Conservation (phyloP, 2,888 invertebrate species). For the Eupithecia inturbata region DNA sequence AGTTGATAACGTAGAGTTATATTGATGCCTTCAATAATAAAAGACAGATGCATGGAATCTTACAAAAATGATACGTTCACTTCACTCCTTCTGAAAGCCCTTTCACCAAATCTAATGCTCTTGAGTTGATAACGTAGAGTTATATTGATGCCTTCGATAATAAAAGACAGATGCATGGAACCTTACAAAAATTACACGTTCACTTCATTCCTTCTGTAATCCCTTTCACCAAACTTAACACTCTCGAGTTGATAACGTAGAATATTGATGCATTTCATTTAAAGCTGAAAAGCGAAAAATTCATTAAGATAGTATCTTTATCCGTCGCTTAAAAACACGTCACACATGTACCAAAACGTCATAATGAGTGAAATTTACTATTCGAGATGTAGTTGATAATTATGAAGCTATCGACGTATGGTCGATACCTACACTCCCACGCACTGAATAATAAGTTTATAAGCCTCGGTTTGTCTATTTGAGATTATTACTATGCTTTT, state of each 20-base stretch:
- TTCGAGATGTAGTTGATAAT: constrained; percentile 30
- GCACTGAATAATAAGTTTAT: constrained; percentile 26
- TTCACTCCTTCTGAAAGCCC: no score
- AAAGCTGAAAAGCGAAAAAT: background rate
- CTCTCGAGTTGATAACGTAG: background rate
- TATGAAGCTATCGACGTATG: constrained; percentile 16
- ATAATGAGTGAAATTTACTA: constrained; percentile 29
- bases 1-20: no score
- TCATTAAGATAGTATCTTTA: background rate
- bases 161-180: no score
- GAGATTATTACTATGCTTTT: constrained; percentile 24
- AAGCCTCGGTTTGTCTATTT: constrained; percentile 23
- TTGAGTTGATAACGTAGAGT: no score
- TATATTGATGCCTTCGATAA: no score
- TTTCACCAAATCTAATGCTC: no score
- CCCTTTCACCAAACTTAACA: background rate
- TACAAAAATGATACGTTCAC: no score
- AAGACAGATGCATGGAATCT: no score
- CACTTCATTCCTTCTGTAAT: no score
- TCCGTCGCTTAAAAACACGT: constrained; percentile 19
- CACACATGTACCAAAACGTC: constrained; percentile 9
- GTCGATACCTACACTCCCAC: constrained; percentile 30
- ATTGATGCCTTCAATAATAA: no score
- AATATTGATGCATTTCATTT: background rate
- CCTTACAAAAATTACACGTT: no score